Conservation (phyloP, 2,113 vertebrate genomes). For the Grammomys surdaster region DNA sequence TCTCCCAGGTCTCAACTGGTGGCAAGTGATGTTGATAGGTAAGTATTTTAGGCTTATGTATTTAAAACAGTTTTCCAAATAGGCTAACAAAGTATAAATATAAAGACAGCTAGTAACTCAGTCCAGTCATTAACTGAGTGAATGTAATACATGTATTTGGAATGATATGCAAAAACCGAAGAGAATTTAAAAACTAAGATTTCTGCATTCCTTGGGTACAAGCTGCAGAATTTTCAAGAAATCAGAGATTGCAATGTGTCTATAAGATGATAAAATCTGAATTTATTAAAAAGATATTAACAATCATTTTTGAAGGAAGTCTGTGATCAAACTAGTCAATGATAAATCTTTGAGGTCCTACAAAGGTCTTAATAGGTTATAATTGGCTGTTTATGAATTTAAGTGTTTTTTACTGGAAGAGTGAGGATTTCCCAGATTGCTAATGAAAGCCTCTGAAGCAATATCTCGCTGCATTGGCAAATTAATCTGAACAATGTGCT, state of each 20-base stretch:
- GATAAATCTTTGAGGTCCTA: background rate
- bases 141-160: background rate
- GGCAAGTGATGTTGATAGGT: background rate
- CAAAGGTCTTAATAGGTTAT: background rate
- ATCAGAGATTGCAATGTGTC: background rate
- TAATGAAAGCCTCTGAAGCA: background rate
- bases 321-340: slow-evolving; percentile 34
- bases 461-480: background rate
- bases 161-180: background rate
- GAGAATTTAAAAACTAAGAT: background rate
- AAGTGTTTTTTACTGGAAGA: background rate
- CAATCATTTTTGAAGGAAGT: slow-evolving; percentile 24
- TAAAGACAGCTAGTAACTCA: background rate
- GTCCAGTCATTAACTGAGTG: background rate
- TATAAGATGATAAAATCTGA: background rate
- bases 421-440: background rate
- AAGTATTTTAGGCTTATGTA: background rate
- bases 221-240: background rate
- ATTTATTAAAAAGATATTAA: slow-evolving; percentile 42
- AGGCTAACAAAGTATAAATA: background rate
- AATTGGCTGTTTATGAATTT: background rate
- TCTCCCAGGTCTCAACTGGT: background rate
- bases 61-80: background rate
- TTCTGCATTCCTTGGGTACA: background rate
- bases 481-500: background rate